These are phyloP conservation scores for Spisula subtruncata DNA, from an alignment of 2,888 invertebrate species.

Conservation along the genomic window DNA sequence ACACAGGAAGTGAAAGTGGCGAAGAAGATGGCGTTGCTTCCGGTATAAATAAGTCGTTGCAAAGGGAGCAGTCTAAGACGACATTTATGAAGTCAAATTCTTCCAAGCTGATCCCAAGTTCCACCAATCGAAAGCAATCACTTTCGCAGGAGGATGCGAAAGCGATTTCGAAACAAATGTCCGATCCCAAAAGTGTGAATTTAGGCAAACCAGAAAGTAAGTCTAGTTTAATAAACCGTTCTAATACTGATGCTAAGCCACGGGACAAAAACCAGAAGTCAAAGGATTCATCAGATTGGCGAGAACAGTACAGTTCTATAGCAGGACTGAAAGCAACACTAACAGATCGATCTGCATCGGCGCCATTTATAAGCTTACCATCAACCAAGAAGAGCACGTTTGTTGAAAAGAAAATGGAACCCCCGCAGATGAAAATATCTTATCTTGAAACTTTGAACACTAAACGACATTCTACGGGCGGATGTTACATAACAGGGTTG, in stretches of 20 bases:
- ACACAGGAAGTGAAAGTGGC: conserved; percentile 21
- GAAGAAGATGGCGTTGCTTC: neutral
- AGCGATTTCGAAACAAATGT: neutral
- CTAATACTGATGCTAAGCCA: neutral
- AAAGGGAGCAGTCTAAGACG: conserved; percentile 46
- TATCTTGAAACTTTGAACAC: conserved; percentile 51
- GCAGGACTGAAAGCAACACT: conserved; percentile 61
- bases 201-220: neutral
- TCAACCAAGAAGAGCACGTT: conserved; percentile 42
- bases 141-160: conserved; percentile 27
- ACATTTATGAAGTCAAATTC: conserved; percentile 64
- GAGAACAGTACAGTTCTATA: conserved; percentile 32
- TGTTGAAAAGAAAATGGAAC: conserved; percentile 37
- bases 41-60: neutral
- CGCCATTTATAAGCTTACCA: conserved; percentile 55
- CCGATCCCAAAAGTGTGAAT: neutral
- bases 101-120: conserved; percentile 47
- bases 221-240: conserved; percentile 42
- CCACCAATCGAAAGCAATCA: neutral
- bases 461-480: conserved; percentile 30
- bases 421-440: conserved; percentile 12
- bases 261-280: neutral
- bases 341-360: conserved; percentile 52
- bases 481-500: conserved; percentile 61
- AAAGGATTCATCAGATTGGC: neutral